Conservation (phyloP, 2,797 vertebrate genomes). For the Enteromius fasciolatus region DNA sequence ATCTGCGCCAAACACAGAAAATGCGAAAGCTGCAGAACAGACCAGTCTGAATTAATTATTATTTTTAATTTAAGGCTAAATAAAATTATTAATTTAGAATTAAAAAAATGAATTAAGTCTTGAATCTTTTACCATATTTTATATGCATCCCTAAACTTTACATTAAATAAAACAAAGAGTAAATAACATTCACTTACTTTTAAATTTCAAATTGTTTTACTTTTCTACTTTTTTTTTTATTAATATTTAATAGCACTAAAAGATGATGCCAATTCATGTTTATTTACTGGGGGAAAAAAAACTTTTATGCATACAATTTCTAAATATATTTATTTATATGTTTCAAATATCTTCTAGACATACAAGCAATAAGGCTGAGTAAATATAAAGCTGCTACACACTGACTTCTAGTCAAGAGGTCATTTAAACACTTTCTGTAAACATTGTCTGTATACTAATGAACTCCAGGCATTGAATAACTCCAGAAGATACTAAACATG, state of each 20-base stretch:
- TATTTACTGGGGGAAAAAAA: too few species aligned
- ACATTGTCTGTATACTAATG: neutral
- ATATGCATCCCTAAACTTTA: neutral
- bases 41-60: neutral
- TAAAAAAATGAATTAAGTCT: too few species aligned
- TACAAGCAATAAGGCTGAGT: neutral
- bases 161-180: neutral
- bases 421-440: neutral
- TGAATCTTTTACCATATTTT: neutral
- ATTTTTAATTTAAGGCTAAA: neutral
- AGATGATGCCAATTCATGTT: neutral
- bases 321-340: neutral
- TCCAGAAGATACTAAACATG: conserved; percentile 3
- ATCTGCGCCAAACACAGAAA: neutral
- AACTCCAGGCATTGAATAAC: neutral
- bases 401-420: neutral
- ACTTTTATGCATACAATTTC: too few species aligned
- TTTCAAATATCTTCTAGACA: neutral
- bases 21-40: neutral
- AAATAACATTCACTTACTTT: neutral
- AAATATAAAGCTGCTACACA: neutral
- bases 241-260: neutral
- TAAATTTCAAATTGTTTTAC: neutral
- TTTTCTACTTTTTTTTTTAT: neutral
- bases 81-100: neutral